A percentile compares a stretch with the other conserved stretches of the same genome.
These are phyloP conservation scores for Ips typographus DNA, from an alignment of 1,140 invertebrate genomes.

Conservation along the genomic window DNA sequence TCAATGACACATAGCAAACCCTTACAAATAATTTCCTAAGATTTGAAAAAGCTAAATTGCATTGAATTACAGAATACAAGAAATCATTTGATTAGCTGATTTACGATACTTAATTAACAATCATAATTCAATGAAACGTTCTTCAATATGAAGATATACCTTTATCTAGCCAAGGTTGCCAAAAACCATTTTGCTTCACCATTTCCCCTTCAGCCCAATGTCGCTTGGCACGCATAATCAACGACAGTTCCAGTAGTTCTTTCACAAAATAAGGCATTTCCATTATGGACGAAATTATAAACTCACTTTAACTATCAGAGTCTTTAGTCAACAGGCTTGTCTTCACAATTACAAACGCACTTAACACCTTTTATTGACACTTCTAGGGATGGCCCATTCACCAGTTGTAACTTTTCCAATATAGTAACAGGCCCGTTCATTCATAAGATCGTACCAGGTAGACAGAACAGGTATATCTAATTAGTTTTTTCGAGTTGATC, in stretches of 20 bases:
- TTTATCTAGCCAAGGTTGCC: slow-evolving; percentile 49
- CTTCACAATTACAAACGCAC: slow-evolving; percentile 25
- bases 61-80: too few species aligned
- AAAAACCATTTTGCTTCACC: slow-evolving; percentile 35
- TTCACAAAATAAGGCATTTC: slow-evolving; percentile 42
- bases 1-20: too few species aligned
- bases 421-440: slow-evolving; percentile 47
- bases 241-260: slow-evolving; percentile 40
- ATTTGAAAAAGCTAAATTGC: too few species aligned
- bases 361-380: slow-evolving; percentile 33
- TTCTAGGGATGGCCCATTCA: slow-evolving; percentile 38
- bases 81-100: too few species aligned
- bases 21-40: too few species aligned
- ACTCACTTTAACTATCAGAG: not conserved
- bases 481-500: slow-evolving; percentile 44
- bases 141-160: slow-evolving; percentile 32
- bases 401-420: slow-evolving; percentile 31
- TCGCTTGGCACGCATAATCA: slow-evolving; percentile 38
- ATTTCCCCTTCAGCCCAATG: slow-evolving; percentile 7
- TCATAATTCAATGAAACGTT: slow-evolving; percentile 10
- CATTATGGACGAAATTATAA: slow-evolving; percentile 36
- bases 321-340: not conserved
- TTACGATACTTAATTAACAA: not conserved
- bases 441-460: slow-evolving; percentile 50
- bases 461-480: slow-evolving; percentile 47